Percentiles rank a stretch among this genome's conserved stretches.
Conservation (phyloP, 1,140 invertebrate species). For the Trichomalopsis sarcophagae region DNA sequence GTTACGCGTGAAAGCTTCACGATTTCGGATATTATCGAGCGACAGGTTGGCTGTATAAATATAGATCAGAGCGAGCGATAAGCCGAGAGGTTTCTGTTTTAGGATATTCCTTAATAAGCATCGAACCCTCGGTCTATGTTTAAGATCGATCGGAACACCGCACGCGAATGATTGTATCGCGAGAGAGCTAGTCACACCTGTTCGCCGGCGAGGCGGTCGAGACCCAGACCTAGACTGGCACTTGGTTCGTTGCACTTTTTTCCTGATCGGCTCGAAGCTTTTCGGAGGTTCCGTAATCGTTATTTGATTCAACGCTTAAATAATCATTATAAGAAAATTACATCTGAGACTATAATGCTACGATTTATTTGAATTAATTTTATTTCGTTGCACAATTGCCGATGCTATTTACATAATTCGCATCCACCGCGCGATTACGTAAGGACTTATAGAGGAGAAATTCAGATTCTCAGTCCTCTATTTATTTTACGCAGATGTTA, state of each 20-base stretch:
- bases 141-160: neutral
- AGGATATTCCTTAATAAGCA: neutral
- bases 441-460: neutral
- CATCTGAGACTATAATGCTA: neutral
- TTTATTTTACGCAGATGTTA: neutral
- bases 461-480: neutral
- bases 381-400: neutral
- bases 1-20: neutral
- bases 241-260: neutral
- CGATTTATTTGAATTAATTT: neutral
- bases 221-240: neutral
- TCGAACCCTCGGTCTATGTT: neutral
- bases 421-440: neutral
- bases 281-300: neutral
- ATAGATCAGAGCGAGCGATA: neutral
- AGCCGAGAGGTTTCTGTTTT: neutral
- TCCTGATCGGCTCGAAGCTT: too few relatives aligned
- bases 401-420: neutral
- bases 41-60: too few relatives aligned
- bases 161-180: slow-evolving; percentile 56
- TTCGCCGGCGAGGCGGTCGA: slow-evolving; percentile 16
- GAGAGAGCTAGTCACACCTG: slow-evolving; percentile 59
- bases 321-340: neutral
- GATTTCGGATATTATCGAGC: neutral
- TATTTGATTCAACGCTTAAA: too few relatives aligned